These are phyloP conservation scores for Limenitis camilla DNA, from an alignment of 2,888 invertebrate species.

Conservation along the genomic window DNA sequence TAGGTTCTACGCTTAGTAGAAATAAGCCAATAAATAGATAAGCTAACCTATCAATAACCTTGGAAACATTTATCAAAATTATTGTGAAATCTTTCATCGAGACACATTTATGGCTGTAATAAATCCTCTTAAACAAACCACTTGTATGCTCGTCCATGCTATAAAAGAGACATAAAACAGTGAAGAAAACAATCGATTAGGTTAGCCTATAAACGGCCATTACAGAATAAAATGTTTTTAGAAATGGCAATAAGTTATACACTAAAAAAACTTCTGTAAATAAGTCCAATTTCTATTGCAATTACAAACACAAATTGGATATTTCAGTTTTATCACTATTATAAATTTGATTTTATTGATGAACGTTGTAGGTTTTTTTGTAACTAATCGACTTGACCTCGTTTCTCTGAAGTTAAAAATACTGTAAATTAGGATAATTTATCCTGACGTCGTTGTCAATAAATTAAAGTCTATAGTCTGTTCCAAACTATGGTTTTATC, in stretches of 20 bases:
- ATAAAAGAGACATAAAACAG: slow-evolving; percentile 18
- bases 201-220: slow-evolving; percentile 32
- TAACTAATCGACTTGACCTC: too few species aligned
- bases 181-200: slow-evolving; percentile 38
- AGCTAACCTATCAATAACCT: neutral
- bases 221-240: slow-evolving; percentile 10
- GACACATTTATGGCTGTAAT: slow-evolving; percentile 9
- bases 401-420: too few species aligned
- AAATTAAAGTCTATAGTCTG: too few species aligned
- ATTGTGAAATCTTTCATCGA: slow-evolving; percentile 6
- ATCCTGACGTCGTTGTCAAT: too few species aligned
- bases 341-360: too few species aligned
- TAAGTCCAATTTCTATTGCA: too few species aligned
- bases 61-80: neutral
- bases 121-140: slow-evolving; percentile 17
- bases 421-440: too few species aligned
- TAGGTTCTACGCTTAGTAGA: neutral
- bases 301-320: too few species aligned
- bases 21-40: neutral
- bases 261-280: too few species aligned
- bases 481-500: too few species aligned
- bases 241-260: neutral
- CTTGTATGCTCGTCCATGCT: slow-evolving; percentile 21
- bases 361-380: too few species aligned
- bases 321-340: too few species aligned